These are phyloP conservation scores for Carettochelys insculpta DNA, from an alignment of 2,113 vertebrate species.

Conservation along the genomic window DNA sequence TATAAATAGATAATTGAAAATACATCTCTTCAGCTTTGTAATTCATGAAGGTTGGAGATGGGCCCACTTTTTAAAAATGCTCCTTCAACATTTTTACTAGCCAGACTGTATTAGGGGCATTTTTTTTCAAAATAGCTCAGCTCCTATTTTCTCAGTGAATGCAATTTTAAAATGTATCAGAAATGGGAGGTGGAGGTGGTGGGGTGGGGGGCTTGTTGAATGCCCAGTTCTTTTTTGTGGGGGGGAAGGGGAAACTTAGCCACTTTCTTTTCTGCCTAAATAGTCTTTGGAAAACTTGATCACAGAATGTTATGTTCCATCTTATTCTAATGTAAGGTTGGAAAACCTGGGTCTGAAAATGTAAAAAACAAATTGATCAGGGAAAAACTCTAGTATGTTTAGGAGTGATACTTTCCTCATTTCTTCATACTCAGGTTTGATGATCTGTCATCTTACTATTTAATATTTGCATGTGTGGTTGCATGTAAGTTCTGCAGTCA, in stretches of 20 bases:
- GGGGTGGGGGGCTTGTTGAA: not conserved
- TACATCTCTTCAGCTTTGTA: not conserved
- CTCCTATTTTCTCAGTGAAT: not conserved
- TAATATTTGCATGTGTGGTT: not conserved
- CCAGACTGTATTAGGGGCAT: not conserved
- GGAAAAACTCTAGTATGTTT: not conserved
- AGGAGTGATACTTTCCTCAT: not conserved
- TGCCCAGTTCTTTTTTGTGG: not conserved
- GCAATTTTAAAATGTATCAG: not conserved
- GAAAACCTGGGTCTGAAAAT: not conserved
- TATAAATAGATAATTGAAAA: not conserved
- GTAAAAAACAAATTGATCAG: not conserved
- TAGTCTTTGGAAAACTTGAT: not conserved
- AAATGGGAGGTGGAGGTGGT: no score
- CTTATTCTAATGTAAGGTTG: conserved; percentile 2
- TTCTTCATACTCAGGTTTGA: not conserved
- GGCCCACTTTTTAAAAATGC: not conserved
- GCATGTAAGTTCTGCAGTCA: not conserved
- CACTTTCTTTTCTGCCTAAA: not conserved
- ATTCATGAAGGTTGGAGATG: not conserved
- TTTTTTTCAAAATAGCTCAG: not conserved
- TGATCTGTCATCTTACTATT: conserved; percentile 1
- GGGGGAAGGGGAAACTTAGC: not conserved
- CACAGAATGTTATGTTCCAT: conserved; percentile 21
- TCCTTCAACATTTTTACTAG: not conserved